phyloP scores from a whole-genome alignment of 2,113 vertebrate species.

The Clarias magur region DNA sequence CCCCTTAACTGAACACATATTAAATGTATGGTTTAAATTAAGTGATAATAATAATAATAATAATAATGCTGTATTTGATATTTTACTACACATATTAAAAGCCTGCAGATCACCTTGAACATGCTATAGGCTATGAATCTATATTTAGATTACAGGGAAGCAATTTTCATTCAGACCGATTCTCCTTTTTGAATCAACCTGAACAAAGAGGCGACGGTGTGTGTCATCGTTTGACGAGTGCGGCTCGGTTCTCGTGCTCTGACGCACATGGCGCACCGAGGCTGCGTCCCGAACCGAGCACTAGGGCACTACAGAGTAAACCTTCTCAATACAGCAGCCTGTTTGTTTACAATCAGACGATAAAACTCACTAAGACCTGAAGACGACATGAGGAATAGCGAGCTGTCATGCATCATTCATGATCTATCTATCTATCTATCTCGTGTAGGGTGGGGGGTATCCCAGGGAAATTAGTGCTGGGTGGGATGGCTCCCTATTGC shows the following conservation, averaged over 20 bases:
- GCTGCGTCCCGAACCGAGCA: constrained; percentile 15
- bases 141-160: constrained; percentile 20
- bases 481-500: too few species aligned
- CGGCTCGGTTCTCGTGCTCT: constrained; percentile 13
- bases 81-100: not conserved
- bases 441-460: too few species aligned
- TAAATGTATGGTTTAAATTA: too few species aligned
- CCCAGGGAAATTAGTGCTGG: too few species aligned
- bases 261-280: constrained; percentile 31
- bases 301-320: not conserved
- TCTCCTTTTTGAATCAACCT: constrained; percentile 25
- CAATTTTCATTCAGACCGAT: constrained; percentile 7
- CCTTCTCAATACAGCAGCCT: not conserved
- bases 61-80: not conserved
- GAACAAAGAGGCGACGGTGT: constrained; percentile 27
- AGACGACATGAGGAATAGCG: not conserved
- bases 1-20: too few species aligned
- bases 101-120: not conserved
- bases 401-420: not conserved
- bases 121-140: not conserved
- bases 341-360: not conserved
- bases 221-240: constrained; percentile 22
- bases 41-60: not conserved
- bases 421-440: too few species aligned
- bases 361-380: not conserved